Evolutionary conservation across 2,888 invertebrate species (phyloP).

Genomic region (Poecilobothrus nobilitatus): DNA sequence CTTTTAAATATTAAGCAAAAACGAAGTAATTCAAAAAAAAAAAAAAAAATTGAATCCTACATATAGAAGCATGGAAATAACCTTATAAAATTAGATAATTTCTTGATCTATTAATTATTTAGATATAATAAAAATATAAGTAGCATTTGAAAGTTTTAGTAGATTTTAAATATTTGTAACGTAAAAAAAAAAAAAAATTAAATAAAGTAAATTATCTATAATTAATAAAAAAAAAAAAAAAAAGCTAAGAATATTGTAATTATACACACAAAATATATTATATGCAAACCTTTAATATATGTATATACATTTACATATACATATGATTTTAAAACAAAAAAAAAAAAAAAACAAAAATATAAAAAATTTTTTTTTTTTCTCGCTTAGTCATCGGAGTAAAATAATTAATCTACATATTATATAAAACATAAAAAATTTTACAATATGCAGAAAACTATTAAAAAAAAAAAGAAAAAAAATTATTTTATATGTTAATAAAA

Average conservation of each 20-base stretch:
- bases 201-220: neutral
- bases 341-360: too few species aligned
- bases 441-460: neutral
- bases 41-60: neutral
- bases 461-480: too few species aligned
- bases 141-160: slow-evolving; percentile 1
- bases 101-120: neutral
- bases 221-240: neutral
- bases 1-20: neutral
- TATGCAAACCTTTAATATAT: neutral
- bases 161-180: slow-evolving; percentile 1
- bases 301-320: neutral
- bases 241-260: slow-evolving; percentile 1
- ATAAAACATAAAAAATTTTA: neutral
- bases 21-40: neutral
- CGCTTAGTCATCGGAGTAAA: neutral
- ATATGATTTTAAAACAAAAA: neutral
- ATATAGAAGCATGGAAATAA: neutral
- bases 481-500: neutral
- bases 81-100: neutral
- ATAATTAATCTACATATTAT: neutral
- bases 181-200: neutral
- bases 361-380: neutral
- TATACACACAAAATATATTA: neutral
- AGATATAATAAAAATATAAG: neutral